Evolutionary conservation across 2,113 vertebrate genomes (phyloP).

Genomic region (Cyprichromis sp.): DNA sequence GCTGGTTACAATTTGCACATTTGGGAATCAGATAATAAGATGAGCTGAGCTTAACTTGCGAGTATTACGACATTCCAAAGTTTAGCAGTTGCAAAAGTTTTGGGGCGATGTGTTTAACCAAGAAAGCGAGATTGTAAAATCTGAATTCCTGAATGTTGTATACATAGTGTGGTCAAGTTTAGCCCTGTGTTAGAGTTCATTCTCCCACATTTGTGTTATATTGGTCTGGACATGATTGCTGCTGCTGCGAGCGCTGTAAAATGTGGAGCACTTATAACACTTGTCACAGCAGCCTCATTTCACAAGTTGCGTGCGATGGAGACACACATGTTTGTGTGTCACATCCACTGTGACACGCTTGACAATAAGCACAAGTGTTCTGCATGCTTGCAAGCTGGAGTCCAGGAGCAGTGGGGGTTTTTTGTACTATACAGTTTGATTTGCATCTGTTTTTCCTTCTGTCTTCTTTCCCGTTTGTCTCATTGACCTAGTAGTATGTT

Average conservation of each 20-base stretch:
- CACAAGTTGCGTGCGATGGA: slow-evolving; percentile 53
- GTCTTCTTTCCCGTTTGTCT: background rate
- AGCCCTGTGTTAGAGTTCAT: slow-evolving; percentile 24
- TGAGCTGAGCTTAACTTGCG: background rate
- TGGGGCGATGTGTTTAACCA: background rate
- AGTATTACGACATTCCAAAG: background rate
- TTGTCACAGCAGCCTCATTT: slow-evolving; percentile 71
- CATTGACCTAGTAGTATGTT: background rate
- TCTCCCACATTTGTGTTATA: slow-evolving; percentile 37
- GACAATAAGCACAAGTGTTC: slow-evolving; percentile 3
- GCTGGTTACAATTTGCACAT: background rate
- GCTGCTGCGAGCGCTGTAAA: slow-evolving; percentile 57
- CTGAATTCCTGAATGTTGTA: background rate
- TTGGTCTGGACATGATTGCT: slow-evolving; percentile 64
- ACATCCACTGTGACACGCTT: background rate
- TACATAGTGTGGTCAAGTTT: slow-evolving; percentile 18
- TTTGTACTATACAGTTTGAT: background rate
- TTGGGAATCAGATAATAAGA: background rate
- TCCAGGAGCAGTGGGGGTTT: background rate
- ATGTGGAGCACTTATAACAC: slow-evolving; percentile 62
- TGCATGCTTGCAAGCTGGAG: background rate
- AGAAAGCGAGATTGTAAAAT: background rate
- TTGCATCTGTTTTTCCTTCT: background rate
- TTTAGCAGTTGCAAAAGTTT: background rate
- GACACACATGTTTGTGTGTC: slow-evolving; percentile 9